phyloP scores from a whole-genome alignment of 2,888 invertebrate genomes.

The Idaea biselata region DNA sequence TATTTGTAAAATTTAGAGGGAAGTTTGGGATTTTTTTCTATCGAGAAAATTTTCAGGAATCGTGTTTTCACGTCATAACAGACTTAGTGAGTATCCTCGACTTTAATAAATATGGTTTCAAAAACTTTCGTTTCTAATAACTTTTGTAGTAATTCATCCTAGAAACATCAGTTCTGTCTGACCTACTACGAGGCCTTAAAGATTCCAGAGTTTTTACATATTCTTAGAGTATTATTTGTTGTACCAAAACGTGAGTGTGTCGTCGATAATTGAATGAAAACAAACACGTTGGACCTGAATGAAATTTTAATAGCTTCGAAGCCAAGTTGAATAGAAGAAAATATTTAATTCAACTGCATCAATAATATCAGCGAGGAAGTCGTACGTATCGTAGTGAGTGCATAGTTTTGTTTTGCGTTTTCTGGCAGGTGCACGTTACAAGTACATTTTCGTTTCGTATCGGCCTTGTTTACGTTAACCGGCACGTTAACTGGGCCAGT shows the following conservation, averaged over 20 bases:
- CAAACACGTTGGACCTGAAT: not conserved
- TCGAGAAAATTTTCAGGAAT: too few species aligned
- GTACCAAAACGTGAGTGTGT: not conserved
- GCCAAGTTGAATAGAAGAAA: slow-evolving; percentile 15
- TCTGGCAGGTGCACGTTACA: slow-evolving; percentile 22
- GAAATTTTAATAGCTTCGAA: not conserved
- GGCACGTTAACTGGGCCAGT: slow-evolving; percentile 59
- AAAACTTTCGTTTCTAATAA: too few species aligned
- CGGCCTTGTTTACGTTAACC: slow-evolving; percentile 55
- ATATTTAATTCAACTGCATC: slow-evolving; percentile 7
- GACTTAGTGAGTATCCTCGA: too few species aligned
- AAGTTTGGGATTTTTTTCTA: too few species aligned
- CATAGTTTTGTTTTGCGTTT: not conserved
- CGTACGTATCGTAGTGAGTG: slow-evolving; percentile 32
- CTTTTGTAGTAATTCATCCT: too few species aligned
- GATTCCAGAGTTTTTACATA: slow-evolving; percentile 29
- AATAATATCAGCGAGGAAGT: slow-evolving; percentile 7
- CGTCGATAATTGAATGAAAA: not conserved
- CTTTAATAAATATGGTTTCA: too few species aligned
- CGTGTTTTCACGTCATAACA: too few species aligned
- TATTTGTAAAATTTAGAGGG: too few species aligned
- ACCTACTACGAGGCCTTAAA: too few species aligned
- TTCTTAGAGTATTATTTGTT: slow-evolving; percentile 14
- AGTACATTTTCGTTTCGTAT: slow-evolving; percentile 25
- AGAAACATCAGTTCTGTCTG: too few species aligned